These are phyloP conservation scores for Botrylloides violaceus DNA, from an alignment of 23 tunicate genomes.

Conservation along the genomic window DNA sequence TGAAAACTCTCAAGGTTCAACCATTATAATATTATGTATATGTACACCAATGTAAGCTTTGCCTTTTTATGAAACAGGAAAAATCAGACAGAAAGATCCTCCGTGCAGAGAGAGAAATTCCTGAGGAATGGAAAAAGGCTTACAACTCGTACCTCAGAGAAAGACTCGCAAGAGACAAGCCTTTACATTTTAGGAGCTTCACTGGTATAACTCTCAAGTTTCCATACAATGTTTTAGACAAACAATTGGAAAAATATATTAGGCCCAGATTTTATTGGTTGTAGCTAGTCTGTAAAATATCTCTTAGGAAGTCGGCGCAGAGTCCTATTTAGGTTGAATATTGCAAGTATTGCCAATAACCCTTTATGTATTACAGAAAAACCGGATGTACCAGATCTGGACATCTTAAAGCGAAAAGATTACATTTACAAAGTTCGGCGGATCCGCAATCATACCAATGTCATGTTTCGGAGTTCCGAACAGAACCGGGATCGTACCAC, in stretches of 20 bases:
- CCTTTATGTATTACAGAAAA: slow-evolving; percentile 22
- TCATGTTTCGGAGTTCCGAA: slow-evolving; percentile 74
- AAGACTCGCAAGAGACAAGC: slow-evolving; percentile 39
- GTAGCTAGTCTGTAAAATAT: too few species aligned
- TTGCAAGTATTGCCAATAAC: too few species aligned
- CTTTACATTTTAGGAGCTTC: slow-evolving; percentile 58
- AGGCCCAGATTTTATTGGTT: too few species aligned
- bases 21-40: neutral
- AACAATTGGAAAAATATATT: too few species aligned
- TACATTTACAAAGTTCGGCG: slow-evolving; percentile 41
- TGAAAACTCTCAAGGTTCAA: slow-evolving; percentile 44
- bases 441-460: slow-evolving; percentile 75
- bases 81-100: slow-evolving; percentile 49
- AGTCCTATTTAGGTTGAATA: too few species aligned
- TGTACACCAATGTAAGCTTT: neutral
- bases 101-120: slow-evolving; percentile 56
- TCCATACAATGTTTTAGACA: too few species aligned
- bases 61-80: neutral
- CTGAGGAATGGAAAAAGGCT: slow-evolving; percentile 63
- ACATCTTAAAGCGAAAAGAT: slow-evolving; percentile 25
- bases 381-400: slow-evolving; percentile 70
- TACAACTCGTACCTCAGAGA: slow-evolving; percentile 71
- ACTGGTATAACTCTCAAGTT: too few species aligned
- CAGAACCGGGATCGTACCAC: slow-evolving; percentile 68
- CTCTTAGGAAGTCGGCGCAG: too few species aligned